phyloP scores from a whole-genome alignment of 2,797 vertebrate species.

The Sciurus vulgaris region DNA sequence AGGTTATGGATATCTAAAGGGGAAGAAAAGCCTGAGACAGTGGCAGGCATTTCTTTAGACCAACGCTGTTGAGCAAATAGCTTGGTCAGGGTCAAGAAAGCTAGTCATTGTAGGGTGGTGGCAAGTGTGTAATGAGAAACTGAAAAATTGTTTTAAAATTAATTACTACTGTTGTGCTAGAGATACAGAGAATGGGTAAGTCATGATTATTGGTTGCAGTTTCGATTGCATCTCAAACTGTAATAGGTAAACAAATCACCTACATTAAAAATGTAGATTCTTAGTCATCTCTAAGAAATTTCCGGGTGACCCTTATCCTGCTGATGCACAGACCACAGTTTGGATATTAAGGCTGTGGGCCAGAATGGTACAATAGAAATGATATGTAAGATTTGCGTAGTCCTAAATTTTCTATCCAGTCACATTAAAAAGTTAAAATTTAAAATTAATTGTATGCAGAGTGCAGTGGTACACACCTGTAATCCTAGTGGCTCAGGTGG shows the following conservation, averaged over 20 bases:
- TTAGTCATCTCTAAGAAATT: conserved; percentile 16
- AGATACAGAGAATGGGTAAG: neutral
- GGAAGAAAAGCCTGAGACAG: neutral
- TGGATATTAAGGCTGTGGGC: neutral
- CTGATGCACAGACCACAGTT: neutral
- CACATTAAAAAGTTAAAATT: neutral
- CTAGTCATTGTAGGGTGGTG: neutral
- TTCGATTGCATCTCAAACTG: neutral
- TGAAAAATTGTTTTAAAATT: conserved; percentile 25
- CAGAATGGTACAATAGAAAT: neutral
- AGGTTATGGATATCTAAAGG: neutral
- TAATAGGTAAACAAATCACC: neutral
- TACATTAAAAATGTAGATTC: neutral
- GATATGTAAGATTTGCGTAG: neutral
- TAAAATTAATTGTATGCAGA: neutral
- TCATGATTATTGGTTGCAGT: neutral
- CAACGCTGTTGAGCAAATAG: neutral
- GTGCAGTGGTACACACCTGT: too few species aligned
- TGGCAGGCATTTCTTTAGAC: neutral
- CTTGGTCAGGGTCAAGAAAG: neutral
- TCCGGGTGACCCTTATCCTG: neutral
- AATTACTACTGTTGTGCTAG: neutral
- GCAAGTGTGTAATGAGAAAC: neutral
- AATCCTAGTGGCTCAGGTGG: too few species aligned
- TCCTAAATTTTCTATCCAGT: neutral